Base-by-base conservation (phyloP, 92 coral and sea anemone species). In the Epizoanthus fatuus region DNA sequence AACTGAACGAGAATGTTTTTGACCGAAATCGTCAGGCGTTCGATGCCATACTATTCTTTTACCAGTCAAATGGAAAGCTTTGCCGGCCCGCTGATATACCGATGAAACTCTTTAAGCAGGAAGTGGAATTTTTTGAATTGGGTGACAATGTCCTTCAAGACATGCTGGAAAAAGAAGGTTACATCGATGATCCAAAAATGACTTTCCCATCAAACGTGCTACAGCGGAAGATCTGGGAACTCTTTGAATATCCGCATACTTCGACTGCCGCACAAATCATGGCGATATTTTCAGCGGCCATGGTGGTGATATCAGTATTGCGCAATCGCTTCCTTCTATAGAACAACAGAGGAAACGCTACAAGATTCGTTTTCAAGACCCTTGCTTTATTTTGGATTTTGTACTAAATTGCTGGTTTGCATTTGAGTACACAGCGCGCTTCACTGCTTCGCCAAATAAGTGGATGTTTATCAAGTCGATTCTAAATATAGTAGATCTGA, bases 31-130 rank as follows among this genome's bases (percentile, higher is more conserved):
- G 98, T 20, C 73, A 89, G 53, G 94, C 98, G 14, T 96, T 96
- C 72, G 98, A 96, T 69, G 98, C 98, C 2, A 96, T 96, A 49
- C 87, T 96, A 0, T 96, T 89, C 53, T 96, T 89, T 59, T 96
- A 96, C 67, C 98, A 96, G 63, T 96, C 98, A 7, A 55, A 83
- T 44, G 98, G 98, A 6, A 71, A 93, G 14, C 94, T 96, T 5
- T 84, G 88, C 60, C 83, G 96, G 14, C 98, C 98, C 0, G 84
- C 84, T 6, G 98, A 96, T 54, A 88, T 96, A 5, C 97, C 98
- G 3, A 91, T 96, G 88, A 84, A 87, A 37, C 64, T 96, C n/a
- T 96, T 96, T 60, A 93, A 94, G 75, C 76, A 90, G 64, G 98
- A 96, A 88, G 84, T 94, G 13, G 98, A 94, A 71, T 96, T 96